phyloP scores from a whole-genome alignment of 2,888 invertebrate species.

The Drosophila tanythrix region DNA sequence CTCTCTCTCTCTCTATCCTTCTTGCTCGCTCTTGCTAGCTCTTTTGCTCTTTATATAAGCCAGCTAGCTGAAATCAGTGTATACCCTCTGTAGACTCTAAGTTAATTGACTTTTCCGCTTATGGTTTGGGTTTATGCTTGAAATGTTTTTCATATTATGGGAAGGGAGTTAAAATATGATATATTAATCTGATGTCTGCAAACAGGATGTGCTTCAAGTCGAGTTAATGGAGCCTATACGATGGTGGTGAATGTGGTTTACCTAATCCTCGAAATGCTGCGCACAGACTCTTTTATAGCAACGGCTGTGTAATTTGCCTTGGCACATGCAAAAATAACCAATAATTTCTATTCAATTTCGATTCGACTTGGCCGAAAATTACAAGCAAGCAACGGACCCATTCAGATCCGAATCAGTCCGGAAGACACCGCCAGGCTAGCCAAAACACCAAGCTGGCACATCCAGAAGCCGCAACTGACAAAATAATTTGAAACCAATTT shows the following conservation, averaged over 20 bases:
- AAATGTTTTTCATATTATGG: slow-evolving; percentile 1
- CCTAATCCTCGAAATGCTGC: slow-evolving; percentile 33
- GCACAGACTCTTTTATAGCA: slow-evolving; percentile 49
- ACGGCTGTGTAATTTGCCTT: slow-evolving; percentile 55
- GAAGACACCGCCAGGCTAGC: slow-evolving; percentile 45
- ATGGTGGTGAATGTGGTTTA: slow-evolving; percentile 22
- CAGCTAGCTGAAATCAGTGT: neutral
- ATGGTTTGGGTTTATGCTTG: neutral
- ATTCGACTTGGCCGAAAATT: slow-evolving; percentile 64
- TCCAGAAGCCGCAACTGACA: slow-evolving; percentile 71
- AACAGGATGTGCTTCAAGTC: slow-evolving; percentile 10
- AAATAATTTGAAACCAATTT: slow-evolving; percentile 84
- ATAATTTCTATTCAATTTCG: slow-evolving; percentile 76
- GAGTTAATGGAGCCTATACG: neutral
- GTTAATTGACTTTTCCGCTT: slow-evolving; percentile 4
- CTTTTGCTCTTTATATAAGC: neutral
- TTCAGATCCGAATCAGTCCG: slow-evolving; percentile 17
- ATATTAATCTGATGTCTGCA: slow-evolving; percentile 5
- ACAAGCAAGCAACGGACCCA: slow-evolving; percentile 56
- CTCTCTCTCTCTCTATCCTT: neutral
- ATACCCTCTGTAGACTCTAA: neutral
- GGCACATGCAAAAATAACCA: slow-evolving; percentile 73
- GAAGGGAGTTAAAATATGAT: neutral
- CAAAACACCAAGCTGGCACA: slow-evolving; percentile 16
- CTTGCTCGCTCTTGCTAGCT: neutral